These are phyloP conservation scores for Mesorhabditis spiculigera DNA, from an alignment of 2,888 invertebrate species.

Conservation along the genomic window DNA sequence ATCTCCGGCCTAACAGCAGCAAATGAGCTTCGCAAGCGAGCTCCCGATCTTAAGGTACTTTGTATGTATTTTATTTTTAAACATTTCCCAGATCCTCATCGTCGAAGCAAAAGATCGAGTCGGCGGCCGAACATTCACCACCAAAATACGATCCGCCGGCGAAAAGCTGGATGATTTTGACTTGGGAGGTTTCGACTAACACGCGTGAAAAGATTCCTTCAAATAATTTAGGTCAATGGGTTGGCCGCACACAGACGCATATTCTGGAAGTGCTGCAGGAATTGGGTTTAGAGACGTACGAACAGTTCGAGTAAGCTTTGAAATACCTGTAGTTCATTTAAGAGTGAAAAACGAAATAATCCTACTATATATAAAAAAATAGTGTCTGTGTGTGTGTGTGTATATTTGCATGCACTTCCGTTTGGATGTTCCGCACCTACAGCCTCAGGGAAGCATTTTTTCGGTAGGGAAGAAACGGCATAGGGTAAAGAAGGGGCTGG, in stretches of 20 bases:
- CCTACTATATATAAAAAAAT: no score
- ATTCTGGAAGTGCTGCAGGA: constrained; percentile 59
- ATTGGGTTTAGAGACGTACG: constrained; percentile 58
- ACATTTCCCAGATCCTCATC: constrained; percentile 42
- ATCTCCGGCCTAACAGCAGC: constrained; percentile 59
- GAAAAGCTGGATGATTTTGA: constrained; percentile 28
- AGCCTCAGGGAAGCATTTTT: no score
- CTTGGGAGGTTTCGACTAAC: constrained; percentile 45
- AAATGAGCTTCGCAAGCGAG: constrained; percentile 32
- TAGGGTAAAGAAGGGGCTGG: no score
- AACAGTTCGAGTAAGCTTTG: constrained; percentile 21
- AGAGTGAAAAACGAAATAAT: neutral
- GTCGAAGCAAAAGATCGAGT: constrained; percentile 60
- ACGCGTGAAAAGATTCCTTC: neutral
- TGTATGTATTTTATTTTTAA: neutral
- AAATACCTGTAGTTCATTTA: neutral
- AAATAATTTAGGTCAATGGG: constrained; percentile 58
- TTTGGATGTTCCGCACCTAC: no score
- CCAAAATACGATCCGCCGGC: constrained; percentile 26
- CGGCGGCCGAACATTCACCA: constrained; percentile 60
- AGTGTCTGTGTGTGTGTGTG: no score
- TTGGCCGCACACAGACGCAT: constrained; percentile 60
- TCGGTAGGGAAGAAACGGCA: no score
- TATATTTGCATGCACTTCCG: no score
- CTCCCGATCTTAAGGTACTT: constrained; percentile 9